Conservation (phyloP, 2,113 vertebrate genomes). For the Alethe castanea region DNA sequence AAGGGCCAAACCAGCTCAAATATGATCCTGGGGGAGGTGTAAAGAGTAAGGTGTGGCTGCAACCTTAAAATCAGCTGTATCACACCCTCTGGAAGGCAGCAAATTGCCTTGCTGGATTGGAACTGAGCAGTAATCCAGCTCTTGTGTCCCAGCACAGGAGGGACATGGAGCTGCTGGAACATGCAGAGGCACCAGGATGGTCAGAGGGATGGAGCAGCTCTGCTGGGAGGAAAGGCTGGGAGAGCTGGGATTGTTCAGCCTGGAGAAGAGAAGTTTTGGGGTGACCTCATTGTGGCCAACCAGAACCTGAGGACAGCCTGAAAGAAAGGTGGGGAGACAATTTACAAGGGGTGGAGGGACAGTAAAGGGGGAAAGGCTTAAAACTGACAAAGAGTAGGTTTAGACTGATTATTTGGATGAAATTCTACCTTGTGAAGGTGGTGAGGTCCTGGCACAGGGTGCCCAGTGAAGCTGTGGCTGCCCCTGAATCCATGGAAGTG, state of each 20-base stretch:
- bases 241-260: not conserved
- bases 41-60: not conserved
- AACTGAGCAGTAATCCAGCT: not conserved
- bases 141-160: not conserved
- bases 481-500: not conserved
- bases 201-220: not conserved
- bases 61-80: not conserved
- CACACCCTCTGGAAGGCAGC: not conserved
- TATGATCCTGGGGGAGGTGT: not conserved
- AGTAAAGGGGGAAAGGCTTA: not conserved
- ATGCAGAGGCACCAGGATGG: not conserved
- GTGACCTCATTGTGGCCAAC: accelerated
- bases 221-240: not conserved
- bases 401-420: not conserved
- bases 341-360: no score
- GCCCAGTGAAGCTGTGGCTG: not conserved
- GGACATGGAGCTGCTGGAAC: not conserved
- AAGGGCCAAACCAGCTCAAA: not conserved
- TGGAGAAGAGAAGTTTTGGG: not conserved
- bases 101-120: not conserved
- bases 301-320: no score
- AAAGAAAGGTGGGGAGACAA: no score
- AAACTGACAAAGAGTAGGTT: not conserved
- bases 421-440: not conserved
- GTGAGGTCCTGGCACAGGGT: accelerated